Evolutionary conservation across 2,888 invertebrate genomes (phyloP).

Genomic region (Caenorhabditis virilis): DNA sequence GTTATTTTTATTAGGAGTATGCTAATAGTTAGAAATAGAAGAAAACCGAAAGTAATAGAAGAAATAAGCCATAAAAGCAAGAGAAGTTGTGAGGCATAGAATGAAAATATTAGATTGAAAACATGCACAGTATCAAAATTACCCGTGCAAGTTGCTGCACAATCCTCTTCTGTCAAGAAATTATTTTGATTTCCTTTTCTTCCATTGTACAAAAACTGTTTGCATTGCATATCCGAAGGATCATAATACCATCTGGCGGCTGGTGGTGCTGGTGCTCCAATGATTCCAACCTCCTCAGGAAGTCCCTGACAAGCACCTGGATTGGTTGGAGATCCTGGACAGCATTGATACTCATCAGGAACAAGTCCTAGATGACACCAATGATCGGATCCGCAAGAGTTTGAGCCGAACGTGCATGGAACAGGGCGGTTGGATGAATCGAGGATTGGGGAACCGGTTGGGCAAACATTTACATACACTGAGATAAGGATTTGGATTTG

Average conservation of each 20-base stretch:
- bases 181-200: slow-evolving; percentile 65
- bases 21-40: too few species aligned
- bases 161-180: slow-evolving; percentile 62
- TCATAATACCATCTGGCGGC: slow-evolving; percentile 61
- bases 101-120: not conserved
- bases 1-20: too few species aligned
- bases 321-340: slow-evolving; percentile 56
- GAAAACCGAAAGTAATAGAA: too few species aligned
- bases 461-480: slow-evolving; percentile 65
- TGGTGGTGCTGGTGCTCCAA: slow-evolving; percentile 49
- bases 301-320: slow-evolving; percentile 60
- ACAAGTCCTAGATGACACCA: slow-evolving; percentile 63
- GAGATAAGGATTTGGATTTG: too few species aligned
- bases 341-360: slow-evolving; percentile 63
- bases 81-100: slow-evolving; percentile 3
- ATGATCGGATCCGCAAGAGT: slow-evolving; percentile 57
- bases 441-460: slow-evolving; percentile 58
- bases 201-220: slow-evolving; percentile 61
- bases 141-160: slow-evolving; percentile 64
- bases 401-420: slow-evolving; percentile 59
- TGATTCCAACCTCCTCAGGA: slow-evolving; percentile 38
- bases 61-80: slow-evolving; percentile 1
- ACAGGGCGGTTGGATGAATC: slow-evolving; percentile 48
- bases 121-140: not conserved
- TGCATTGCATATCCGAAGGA: slow-evolving; percentile 48